A percentile compares a stretch with the other conserved stretches of the same genome.
Conservation (phyloP, 1,140 invertebrate species). For the Drosophila oshimai region DNA sequence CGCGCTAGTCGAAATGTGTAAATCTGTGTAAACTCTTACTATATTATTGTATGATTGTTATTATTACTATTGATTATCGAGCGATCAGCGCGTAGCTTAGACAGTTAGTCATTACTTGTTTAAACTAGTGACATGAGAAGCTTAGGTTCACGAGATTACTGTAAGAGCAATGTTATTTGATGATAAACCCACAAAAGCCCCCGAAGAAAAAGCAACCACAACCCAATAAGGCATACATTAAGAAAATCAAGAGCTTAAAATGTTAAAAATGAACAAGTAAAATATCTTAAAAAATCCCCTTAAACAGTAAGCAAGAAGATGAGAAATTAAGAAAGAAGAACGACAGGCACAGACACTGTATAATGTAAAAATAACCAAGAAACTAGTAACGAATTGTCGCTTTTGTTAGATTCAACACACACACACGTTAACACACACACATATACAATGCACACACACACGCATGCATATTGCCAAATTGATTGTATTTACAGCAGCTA, state of each 20-base stretch:
- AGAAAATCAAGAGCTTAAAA: slow-evolving; percentile 61
- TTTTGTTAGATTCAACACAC: slow-evolving; percentile 56
- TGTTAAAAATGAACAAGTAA: slow-evolving; percentile 49
- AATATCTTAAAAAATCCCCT: slow-evolving; percentile 53
- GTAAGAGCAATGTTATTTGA: slow-evolving; percentile 34
- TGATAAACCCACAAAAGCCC: slow-evolving; percentile 25
- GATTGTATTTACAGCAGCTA: slow-evolving; percentile 62
- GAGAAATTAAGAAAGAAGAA: slow-evolving; percentile 19
- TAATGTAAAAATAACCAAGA: slow-evolving; percentile 60
- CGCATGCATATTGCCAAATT: slow-evolving; percentile 57
- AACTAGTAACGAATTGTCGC: slow-evolving; percentile 46
- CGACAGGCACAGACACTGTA: slow-evolving; percentile 59
- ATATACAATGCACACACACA: slow-evolving; percentile 20
- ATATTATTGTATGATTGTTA: slow-evolving; percentile 73
- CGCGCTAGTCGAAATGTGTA: slow-evolving; percentile 48
- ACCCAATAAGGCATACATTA: slow-evolving; percentile 68
- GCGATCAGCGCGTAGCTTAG: slow-evolving; percentile 62
- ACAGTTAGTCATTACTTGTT: slow-evolving; percentile 70
- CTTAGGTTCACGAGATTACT: slow-evolving; percentile 55
- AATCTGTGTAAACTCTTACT: slow-evolving; percentile 66
- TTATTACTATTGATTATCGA: slow-evolving; percentile 61
- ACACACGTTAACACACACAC: slow-evolving; percentile 40
- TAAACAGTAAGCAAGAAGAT: slow-evolving; percentile 48
- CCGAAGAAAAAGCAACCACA: slow-evolving; percentile 29
- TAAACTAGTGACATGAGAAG: slow-evolving; percentile 33